These are phyloP conservation scores for Arctopsyche grandis DNA, from an alignment of 1,140 invertebrate species.

Conservation along the genomic window DNA sequence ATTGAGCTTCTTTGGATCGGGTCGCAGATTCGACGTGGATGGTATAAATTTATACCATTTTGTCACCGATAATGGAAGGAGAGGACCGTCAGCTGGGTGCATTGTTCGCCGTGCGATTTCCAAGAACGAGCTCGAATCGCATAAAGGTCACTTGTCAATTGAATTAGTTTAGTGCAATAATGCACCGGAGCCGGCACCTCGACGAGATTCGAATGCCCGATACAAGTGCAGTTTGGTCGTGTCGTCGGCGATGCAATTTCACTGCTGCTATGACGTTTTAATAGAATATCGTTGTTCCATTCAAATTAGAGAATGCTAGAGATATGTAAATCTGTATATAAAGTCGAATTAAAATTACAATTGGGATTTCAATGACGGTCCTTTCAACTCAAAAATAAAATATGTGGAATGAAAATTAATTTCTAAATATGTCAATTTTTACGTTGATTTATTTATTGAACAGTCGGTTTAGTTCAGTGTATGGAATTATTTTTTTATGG, in stretches of 20 bases:
- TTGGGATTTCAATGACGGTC: too few species aligned
- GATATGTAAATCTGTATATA: not conserved
- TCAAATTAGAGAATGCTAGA: conserved; percentile 7
- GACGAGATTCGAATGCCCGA: conserved; percentile 43
- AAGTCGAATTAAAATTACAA: too few species aligned
- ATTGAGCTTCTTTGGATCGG: too few species aligned
- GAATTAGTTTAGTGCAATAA: conserved; percentile 45
- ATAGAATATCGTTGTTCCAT: conserved; percentile 16
- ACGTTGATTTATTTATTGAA: too few species aligned
- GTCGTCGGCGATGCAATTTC: conserved; percentile 49
- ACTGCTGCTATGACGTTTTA: conserved; percentile 36
- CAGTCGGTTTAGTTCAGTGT: too few species aligned
- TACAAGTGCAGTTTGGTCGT: conserved; percentile 26
- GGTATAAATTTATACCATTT: too few species aligned
- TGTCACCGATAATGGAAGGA: too few species aligned
- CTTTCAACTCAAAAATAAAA: too few species aligned
- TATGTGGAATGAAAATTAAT: too few species aligned
- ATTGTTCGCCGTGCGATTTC: not conserved
- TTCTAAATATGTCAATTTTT: too few species aligned
- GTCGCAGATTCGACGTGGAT: too few species aligned
- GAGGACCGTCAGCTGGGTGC: not conserved
- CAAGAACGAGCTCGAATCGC: not conserved
- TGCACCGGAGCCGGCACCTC: conserved; percentile 41
- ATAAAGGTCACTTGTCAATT: conserved; percentile 54
- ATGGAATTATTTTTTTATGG: too few species aligned